Conservation (phyloP, 23 tunicate species). For the Oikopleura vanhoeffeni region DNA sequence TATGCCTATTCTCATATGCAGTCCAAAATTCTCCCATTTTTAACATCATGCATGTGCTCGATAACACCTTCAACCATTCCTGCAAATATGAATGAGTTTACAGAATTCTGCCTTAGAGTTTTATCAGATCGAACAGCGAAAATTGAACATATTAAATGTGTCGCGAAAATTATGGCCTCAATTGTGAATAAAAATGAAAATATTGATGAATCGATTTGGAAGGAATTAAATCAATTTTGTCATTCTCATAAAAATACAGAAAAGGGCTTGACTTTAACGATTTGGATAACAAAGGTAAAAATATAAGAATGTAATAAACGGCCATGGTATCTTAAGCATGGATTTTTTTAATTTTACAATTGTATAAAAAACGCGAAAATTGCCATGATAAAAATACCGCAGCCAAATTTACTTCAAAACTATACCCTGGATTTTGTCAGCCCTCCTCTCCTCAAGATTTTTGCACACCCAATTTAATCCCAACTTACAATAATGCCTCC, state of each 20-base stretch:
- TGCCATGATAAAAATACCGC: too few relatives aligned
- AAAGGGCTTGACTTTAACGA: neutral
- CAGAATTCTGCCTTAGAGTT: neutral
- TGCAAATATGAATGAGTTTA: neutral
- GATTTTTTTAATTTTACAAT: too few relatives aligned
- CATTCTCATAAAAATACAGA: neutral
- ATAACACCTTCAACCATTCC: neutral
- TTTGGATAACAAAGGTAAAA: slow-evolving; percentile 12
- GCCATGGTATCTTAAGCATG: too few relatives aligned
- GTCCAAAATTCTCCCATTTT: neutral
- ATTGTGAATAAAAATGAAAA: neutral
- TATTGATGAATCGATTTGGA: neutral
- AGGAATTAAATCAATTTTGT: neutral
- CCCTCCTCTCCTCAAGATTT: too few relatives aligned
- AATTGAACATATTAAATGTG: neutral
- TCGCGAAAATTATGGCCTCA: neutral
- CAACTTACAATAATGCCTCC: too few relatives aligned
- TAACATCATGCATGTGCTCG: neutral
- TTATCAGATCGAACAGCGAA: neutral
- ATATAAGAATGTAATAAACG: too few relatives aligned
- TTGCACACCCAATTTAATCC: too few relatives aligned
- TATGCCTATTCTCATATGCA: neutral
- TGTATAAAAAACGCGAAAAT: too few relatives aligned
- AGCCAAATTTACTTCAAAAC: too few relatives aligned
- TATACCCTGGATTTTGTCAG: too few relatives aligned